These are phyloP conservation scores for Dendropsophus ebraccatus DNA, from an alignment of 2,113 vertebrate species.

Conservation along the genomic window DNA sequence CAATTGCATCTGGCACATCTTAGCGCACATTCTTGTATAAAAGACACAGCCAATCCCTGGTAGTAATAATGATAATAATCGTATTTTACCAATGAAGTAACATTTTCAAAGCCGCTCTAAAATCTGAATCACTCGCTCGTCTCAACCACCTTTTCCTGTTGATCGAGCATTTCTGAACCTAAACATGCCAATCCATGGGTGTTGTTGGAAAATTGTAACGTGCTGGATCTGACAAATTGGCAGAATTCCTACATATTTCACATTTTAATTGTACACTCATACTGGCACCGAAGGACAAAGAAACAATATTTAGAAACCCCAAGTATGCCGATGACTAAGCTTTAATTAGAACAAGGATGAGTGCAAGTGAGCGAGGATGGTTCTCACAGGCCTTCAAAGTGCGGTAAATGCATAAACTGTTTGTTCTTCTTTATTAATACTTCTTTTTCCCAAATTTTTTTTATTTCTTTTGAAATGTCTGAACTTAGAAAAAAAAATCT, in stretches of 20 bases:
- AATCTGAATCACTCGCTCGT: slow-evolving; percentile 35
- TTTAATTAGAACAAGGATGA: slow-evolving; percentile 57
- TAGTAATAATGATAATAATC: slow-evolving; percentile 18
- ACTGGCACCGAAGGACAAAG: slow-evolving; percentile 41
- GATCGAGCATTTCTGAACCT: slow-evolving; percentile 18
- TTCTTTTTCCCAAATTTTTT: not conserved
- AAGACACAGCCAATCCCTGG: not conserved
- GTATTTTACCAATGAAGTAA: slow-evolving; percentile 12
- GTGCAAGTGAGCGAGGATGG: not conserved
- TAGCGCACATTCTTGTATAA: not conserved
- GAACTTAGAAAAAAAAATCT: not conserved
- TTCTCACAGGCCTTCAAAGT: slow-evolving; percentile 16
- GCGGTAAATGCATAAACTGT: not conserved
- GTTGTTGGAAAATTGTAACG: slow-evolving; percentile 44
- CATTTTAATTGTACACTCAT: slow-evolving; percentile 55
- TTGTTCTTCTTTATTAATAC: not conserved
- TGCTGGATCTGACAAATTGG: slow-evolving; percentile 42
- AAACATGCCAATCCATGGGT: slow-evolving; percentile 53
- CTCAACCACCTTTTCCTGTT: slow-evolving; percentile 48
- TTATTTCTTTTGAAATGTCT: not conserved
- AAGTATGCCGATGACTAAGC: slow-evolving; percentile 56
- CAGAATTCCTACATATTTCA: slow-evolving; percentile 43
- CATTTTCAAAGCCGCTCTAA: slow-evolving; percentile 30
- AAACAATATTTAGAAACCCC: slow-evolving; percentile 54
- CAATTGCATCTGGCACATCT: not conserved